Percentiles rank a stretch among this genome's conserved stretches.
Evolutionary conservation across 2,113 vertebrate species (phyloP).

Genomic region (human (Homo sapiens)): GRCh38 chr7:118449501-118450000

Average conservation of each 20-base stretch:
- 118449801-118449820: background rate
- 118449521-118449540: no score
- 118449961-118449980: background rate
- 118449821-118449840: background rate
- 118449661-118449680: background rate
- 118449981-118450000: background rate
- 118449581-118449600: no score
- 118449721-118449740: background rate
- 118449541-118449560: no score
- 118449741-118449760: background rate
- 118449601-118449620: no score
- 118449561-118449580: no score
- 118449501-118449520: background rate
- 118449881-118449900: background rate
- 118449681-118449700: background rate
- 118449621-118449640: no score
- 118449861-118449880: background rate
- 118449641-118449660: background rate
- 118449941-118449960: background rate
- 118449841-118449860: background rate
- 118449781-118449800: background rate
- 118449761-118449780: background rate
- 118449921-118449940: background rate
- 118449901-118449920: background rate
- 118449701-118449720: background rate